Evolutionary conservation across 2,797 vertebrate species (phyloP).

Genomic region (Parauchenoglanis ngamensis): DNA sequence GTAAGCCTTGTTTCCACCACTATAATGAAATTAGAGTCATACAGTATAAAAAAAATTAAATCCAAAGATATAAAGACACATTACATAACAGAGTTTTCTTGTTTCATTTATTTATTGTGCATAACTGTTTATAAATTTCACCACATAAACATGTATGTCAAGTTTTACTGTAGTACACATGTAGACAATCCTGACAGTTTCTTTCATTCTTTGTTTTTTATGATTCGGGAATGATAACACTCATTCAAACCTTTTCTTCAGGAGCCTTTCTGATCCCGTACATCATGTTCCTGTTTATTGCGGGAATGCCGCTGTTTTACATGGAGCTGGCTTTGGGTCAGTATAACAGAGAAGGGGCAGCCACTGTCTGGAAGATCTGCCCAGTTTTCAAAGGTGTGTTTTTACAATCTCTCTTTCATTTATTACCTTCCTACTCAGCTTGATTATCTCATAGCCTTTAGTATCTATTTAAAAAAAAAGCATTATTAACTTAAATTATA

Average conservation of each 20-base stretch:
- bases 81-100: not conserved
- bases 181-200: not conserved
- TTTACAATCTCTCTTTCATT: constrained; percentile 8
- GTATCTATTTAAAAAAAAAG: no score
- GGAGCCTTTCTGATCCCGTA: constrained; percentile 99
- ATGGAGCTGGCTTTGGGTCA: constrained; percentile 98
- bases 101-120: not conserved
- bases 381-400: constrained; percentile 94
- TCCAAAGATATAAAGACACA: not conserved
- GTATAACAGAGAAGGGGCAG: constrained; percentile 97
- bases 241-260: constrained; percentile 60
- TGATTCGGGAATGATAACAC: not conserved
- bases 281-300: constrained; percentile 92
- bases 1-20: not conserved
- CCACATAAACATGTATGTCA: not conserved
- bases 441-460: not conserved
- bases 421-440: not conserved
- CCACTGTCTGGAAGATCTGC: constrained; percentile 98
- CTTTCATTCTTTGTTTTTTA: not conserved
- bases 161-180: no score
- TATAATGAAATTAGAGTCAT: not conserved
- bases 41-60: not conserved
- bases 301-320: constrained; percentile 98
- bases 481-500: not conserved
- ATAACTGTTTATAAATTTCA: not conserved